phyloP scores from a whole-genome alignment of 2,113 vertebrate species.

The Mellivora capensis region DNA sequence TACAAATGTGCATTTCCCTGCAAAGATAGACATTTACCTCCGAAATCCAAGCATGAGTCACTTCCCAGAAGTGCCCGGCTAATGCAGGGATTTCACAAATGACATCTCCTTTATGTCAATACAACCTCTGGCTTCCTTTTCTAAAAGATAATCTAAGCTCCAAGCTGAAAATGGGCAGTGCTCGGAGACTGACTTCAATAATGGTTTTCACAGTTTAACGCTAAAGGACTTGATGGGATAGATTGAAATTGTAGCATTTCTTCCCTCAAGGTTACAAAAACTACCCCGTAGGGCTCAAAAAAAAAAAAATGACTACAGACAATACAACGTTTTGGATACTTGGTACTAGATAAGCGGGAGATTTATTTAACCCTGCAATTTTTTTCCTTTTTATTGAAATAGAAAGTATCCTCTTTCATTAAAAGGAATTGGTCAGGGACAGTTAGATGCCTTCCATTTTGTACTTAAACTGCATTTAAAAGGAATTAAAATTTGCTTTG shows the following conservation, averaged over 20 bases:
- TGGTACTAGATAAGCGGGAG: not conserved
- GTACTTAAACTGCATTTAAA: not conserved
- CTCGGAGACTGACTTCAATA: constrained; percentile 61
- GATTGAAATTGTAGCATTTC: constrained; percentile 64
- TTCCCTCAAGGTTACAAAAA: constrained; percentile 7
- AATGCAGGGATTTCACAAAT: constrained; percentile 57
- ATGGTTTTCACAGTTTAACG: constrained; percentile 54
- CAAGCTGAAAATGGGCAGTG: constrained; percentile 72
- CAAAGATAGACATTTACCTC: constrained; percentile 15
- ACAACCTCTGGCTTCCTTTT: constrained; percentile 57
- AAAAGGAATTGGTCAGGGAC: not conserved
- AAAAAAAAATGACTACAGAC: not conserved
- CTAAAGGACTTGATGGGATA: constrained; percentile 62
- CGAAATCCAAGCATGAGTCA: constrained; percentile 53
- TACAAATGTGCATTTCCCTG: constrained; percentile 35
- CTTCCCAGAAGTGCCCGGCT: constrained; percentile 54
- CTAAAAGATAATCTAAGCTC: constrained; percentile 49
- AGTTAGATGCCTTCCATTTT: not conserved
- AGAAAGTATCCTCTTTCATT: not conserved
- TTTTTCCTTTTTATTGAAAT: not conserved
- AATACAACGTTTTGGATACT: not conserved
- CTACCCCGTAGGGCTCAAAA: not conserved
- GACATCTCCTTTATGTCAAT: constrained; percentile 39
- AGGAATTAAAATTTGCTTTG: constrained; percentile 18
- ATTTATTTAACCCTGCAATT: not conserved